phyloP scores from a whole-genome alignment of 2,888 invertebrate species.

The Drosophila cyrtoloma region DNA sequence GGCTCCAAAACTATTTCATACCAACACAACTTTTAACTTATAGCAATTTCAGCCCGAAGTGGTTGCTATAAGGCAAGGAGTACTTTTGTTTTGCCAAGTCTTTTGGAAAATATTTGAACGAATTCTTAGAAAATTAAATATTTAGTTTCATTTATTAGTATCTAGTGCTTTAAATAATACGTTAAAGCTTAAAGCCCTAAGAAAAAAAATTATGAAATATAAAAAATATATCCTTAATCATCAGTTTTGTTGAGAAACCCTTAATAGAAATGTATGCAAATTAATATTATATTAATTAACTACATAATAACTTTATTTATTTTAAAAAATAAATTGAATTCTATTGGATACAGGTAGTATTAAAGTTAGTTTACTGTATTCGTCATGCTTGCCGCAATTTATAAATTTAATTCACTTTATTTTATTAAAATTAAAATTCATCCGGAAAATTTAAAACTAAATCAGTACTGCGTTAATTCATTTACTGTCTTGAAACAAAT shows the following conservation, averaged over 20 bases:
- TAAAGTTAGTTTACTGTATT: background rate
- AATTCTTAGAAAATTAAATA: background rate
- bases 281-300: background rate
- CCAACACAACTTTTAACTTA: background rate
- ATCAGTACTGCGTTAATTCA: background rate
- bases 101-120: background rate
- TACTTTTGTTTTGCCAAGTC: background rate
- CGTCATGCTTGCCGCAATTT: background rate
- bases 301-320: background rate
- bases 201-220: background rate
- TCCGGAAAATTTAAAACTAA: background rate
- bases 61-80: background rate
- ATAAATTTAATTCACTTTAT: background rate
- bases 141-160: background rate
- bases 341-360: background rate
- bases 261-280: background rate
- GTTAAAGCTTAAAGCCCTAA: background rate
- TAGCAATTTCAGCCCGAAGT: background rate
- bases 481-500: background rate
- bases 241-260: background rate
- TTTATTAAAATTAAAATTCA: background rate
- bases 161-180: background rate
- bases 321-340: background rate
- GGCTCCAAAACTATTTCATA: constrained; percentile 28
- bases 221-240: no score